Base-by-base conservation (phyloP, 2,888 invertebrate genomes). In the Sarcophaga carnaria region DNA sequence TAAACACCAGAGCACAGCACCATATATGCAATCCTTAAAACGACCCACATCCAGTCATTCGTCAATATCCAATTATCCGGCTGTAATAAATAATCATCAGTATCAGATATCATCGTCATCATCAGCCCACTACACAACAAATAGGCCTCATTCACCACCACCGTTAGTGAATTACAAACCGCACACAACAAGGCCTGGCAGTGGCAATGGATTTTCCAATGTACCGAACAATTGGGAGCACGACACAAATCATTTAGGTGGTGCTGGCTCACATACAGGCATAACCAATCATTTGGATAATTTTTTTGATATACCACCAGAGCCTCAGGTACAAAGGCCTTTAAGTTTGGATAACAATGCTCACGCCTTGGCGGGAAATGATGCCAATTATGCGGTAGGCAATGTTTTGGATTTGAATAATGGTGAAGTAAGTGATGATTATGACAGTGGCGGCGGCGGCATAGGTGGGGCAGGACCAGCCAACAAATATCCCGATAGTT, bases 241-340 rank as follows among this genome's bases (percentile, higher is more conserved):
- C 59, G 93, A 93, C 75, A 89, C 91, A 3, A 93, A 92, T 83
- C 90, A 91, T 69, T 88, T 93, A 69, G 89, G 89, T 72, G 85
- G 89, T 74, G 62, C 86, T 2, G 87, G 59, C 6, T 71, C 69
- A 4, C 87, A 90, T 76, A 89, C 87, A 27, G 92, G 93, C 49
- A 91, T 93, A 12, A 93, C 93, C 25, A 93, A 93, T 90, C 93
- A 93, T 86, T 89, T 93, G 89, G 93, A 93, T 64, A 92, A 89
- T 87, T 93, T 93, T 89, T 92, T 93, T 86, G 93, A 92, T 89
- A 91, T 90, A 75, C 63, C 75, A 2, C 80, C 78, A 12, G 85
- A 85, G 71, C 88, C 81, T 2, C 87, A 81, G 12, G 66, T 71
- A 47, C 88, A 89, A 74, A 88, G 88, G 67, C 88, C 88, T 49